Evolutionary conservation across 2,113 vertebrate genomes (phyloP), one percentile per base, ranked within the genome.

Genomic region (Chaetorhynchus papuensis): DNA sequence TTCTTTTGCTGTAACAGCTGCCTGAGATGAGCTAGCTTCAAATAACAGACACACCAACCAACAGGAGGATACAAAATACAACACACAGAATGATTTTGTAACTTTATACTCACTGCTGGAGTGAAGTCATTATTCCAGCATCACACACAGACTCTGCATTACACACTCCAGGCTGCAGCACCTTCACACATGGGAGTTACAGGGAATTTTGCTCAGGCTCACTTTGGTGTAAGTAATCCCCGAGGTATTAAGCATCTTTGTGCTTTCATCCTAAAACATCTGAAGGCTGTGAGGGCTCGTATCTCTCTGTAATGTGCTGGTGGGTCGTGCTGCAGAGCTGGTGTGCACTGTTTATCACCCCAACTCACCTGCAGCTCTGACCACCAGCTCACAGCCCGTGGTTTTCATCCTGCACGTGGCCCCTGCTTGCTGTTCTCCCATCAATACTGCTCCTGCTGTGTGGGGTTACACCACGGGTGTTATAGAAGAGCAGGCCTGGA

Each of bases 101-200:
- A 45, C 23, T 47, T 39, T 9, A 26, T 30, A 18, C 27, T 23
- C 1, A 1, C 23, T 82, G 69, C 82, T 45, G 7, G 47, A 35
- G 17, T 2, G 27, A 49, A 69, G 42, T 23, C 49, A 24, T 65
- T 15, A 33, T 27, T 45, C 54, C 56, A 65, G 8, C 42, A 16
- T 39, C 30, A 27, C n/a, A 15, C 1, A 1, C 7, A 26, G 30
- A 5, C 26, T 6, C 2, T 2, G 47, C n/a, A 7, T 45, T 3
- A 41, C 42, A n/a, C 45, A 6, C 64, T 4, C 3, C 5, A 50
- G 79, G 47, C 88, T 75, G 20, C 49, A 71, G 20, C 66, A 80
- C 44, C 59, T 86, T 54, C 72, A 41, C 14, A 5, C 39, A 11
- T 7, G 12, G 37, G 30, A 56, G 15, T 16, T 7, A 13, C 15